Evolutionary conservation across 2,888 invertebrate species (phyloP).

Genomic region (Aphodius sticticus): DNA sequence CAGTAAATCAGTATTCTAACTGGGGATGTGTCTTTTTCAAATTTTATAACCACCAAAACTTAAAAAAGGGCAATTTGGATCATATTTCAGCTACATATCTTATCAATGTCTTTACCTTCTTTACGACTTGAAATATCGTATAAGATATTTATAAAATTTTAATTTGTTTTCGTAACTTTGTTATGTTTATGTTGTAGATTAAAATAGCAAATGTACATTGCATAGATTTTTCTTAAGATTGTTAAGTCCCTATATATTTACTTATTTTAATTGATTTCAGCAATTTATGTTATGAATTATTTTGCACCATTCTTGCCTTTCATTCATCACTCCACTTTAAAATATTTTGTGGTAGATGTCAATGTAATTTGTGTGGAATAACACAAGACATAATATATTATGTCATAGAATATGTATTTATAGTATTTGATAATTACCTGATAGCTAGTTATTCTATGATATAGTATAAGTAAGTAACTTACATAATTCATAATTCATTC

Average conservation of each 20-base stretch:
- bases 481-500: no score
- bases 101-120: no score
- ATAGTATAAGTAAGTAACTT: no score
- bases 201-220: not conserved
- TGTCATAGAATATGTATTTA: no score
- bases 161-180: not conserved
- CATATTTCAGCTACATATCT: no score
- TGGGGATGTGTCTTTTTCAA: no score
- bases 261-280: not conserved
- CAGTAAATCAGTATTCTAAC: no score
- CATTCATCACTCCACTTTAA: not conserved
- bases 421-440: no score
- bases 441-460: no score
- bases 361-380: not conserved
- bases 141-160: not conserved
- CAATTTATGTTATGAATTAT: not conserved
- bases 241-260: no score
- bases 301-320: not conserved
- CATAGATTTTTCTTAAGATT: not conserved
- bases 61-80: no score
- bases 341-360: not conserved
- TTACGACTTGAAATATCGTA: not conserved
- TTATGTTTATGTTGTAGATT: not conserved
- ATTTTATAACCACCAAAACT: no score
- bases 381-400: not conserved